Evolutionary conservation across 2,113 vertebrate species (phyloP).

Genomic region (Thomomys bottae): DNA sequence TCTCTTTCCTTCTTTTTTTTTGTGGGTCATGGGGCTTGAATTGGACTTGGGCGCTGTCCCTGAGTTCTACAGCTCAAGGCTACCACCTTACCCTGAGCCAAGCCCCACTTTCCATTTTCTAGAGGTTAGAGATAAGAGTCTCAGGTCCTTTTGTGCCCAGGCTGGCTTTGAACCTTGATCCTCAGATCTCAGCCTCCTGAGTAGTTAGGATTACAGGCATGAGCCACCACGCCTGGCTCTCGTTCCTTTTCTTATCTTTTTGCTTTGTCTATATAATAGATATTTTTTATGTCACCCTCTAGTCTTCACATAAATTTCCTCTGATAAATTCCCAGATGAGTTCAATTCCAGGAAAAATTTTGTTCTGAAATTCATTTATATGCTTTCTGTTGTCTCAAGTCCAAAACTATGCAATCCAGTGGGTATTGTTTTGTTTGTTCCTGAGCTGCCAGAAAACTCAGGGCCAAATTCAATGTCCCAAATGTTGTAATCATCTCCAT

Average conservation of each 20-base stretch:
- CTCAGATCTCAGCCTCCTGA: too few species aligned
- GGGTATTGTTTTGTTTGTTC: slow-evolving; percentile 65
- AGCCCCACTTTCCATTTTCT: too few species aligned
- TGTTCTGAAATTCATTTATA: slow-evolving; percentile 64
- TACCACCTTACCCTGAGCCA: too few species aligned
- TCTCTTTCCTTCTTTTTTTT: too few species aligned
- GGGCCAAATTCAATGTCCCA: slow-evolving; percentile 57
- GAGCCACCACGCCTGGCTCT: too few species aligned
- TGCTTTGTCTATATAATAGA: not conserved
- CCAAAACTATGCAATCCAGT: slow-evolving; percentile 61
- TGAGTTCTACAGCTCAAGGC: too few species aligned
- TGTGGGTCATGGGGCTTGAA: too few species aligned
- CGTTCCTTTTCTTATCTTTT: not conserved
- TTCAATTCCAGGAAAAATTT: slow-evolving; percentile 70
- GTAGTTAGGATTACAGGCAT: too few species aligned
- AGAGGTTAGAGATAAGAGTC: too few species aligned
- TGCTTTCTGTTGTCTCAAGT: slow-evolving; percentile 61
- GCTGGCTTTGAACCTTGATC: too few species aligned
- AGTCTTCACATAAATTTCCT: slow-evolving; percentile 45
- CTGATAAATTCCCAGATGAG: slow-evolving; percentile 61
- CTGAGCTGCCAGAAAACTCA: slow-evolving; percentile 56
- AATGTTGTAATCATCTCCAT: slow-evolving; percentile 51
- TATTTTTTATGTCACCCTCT: not conserved
- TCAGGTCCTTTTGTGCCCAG: too few species aligned
- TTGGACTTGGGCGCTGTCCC: too few species aligned